These are phyloP conservation scores for Gryon sp. DNA, from an alignment of 1,140 invertebrate species.

Conservation along the genomic window DNA sequence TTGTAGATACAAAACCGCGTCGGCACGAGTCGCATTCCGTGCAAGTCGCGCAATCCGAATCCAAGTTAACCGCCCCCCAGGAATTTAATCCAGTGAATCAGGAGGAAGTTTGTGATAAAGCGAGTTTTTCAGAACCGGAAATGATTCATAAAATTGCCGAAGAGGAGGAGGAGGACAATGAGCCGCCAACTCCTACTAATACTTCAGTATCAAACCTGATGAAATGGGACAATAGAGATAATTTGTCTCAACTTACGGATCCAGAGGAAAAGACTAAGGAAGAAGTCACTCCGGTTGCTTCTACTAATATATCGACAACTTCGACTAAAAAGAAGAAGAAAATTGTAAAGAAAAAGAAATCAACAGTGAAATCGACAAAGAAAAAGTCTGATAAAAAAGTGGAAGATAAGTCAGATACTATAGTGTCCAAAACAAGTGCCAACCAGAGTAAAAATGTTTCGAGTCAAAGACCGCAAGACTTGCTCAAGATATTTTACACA, in stretches of 20 bases:
- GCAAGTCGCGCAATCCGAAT: conserved; percentile 12
- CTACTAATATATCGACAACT: conserved; percentile 57
- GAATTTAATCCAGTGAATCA: conserved; percentile 2
- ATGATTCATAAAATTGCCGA: conserved; percentile 29
- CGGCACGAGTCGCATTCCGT: conserved; percentile 42
- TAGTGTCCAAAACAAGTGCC: conserved; percentile 23
- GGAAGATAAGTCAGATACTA: conserved; percentile 50
- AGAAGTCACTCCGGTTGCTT: conserved; percentile 43
- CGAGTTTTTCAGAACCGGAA: not conserved
- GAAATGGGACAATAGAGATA: conserved; percentile 74
- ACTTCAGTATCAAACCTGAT: conserved; percentile 65
- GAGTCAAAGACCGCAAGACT: conserved; percentile 70
- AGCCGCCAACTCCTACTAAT: conserved; percentile 68
- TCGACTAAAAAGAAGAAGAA: conserved; percentile 66
- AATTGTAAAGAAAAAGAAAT: conserved; percentile 66
- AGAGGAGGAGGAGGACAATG: conserved; percentile 61
- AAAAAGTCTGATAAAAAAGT: conserved; percentile 56
- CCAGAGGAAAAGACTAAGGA: conserved; percentile 48
- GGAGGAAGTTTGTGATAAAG: conserved; percentile 2
- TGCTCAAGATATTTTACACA: conserved; percentile 76
- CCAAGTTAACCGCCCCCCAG: not conserved
- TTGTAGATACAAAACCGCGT: conserved; percentile 44
- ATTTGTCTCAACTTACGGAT: conserved; percentile 67
- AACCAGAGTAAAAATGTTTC: conserved; percentile 55
- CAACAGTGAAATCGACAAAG: conserved; percentile 57